Evolutionary conservation across 2,797 vertebrate genomes (phyloP), one percentile per base, ranked within the genome.

Genomic region (Enteromius afrohamiltoni): DNA sequence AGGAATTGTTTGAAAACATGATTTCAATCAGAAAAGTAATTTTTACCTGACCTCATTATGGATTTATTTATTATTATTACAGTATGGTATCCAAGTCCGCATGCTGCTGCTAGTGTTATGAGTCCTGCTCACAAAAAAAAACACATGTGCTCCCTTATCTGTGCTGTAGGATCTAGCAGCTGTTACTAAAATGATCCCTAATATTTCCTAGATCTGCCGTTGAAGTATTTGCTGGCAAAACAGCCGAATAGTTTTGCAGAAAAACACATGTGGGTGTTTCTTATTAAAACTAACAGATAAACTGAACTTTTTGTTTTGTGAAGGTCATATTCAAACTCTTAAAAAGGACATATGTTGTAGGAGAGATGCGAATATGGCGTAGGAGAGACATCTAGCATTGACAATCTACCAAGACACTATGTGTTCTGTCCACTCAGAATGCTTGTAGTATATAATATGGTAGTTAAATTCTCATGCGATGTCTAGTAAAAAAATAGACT

Each of bases 231-330:
- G 47, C 4, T 40, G n/a, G 21, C 55, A 53, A 53, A 53, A 37
- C 31, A 58, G 51, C 21, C 53, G n/a, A 26, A 60, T 40, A 76
- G 34, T 42, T 26, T 17, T 26, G 74, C 53, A 42, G 74, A 60
- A 40, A 76, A 60, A 76, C 73, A 58, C 1, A 0, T 76, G 53
- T 76, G 53, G 71, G 71, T 23, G 71, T 55, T 75, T 55, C 71
- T 75, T 74, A 21, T 34, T 31, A 29, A 73, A 73, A 47, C 68
- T 10, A 49, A 74, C 29, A 53, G 47, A 29, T 49, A 29, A 34
- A 74, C 26, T 6, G 2, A n/a, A 11, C 29, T 51, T 31, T 49
- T 6, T 51, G 17, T 9, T 31, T 13, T 34, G 4, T 6, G 19
- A 53, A 53, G 29, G 71, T 53, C 71, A 73, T 45, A 49, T 29